These are phyloP conservation scores for Zaprionus davidi DNA, from an alignment of 1,140 invertebrate genomes.

Conservation along the genomic window DNA sequence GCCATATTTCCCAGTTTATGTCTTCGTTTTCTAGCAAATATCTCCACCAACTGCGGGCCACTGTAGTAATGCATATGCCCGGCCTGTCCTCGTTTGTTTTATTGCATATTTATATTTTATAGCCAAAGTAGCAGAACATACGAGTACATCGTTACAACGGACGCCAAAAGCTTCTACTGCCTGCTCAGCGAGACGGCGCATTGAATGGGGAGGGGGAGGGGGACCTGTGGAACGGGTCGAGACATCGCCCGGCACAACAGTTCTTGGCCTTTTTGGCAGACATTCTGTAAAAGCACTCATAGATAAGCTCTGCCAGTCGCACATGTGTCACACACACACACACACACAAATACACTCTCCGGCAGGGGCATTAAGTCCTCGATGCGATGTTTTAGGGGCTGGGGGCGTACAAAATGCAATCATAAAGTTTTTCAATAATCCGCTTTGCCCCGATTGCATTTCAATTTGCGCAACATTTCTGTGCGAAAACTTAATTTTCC, in stretches of 20 bases:
- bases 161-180: constrained; percentile 7
- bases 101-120: constrained; percentile 83
- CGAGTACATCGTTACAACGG: constrained; percentile 70
- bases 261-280: constrained; percentile 66
- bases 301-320: constrained; percentile 68
- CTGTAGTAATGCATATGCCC: constrained; percentile 70
- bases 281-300: constrained; percentile 55
- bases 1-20: constrained; percentile 79
- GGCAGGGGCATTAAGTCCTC: constrained; percentile 53
- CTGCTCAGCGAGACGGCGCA: neutral
- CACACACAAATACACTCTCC: constrained; percentile 20
- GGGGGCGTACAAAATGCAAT: constrained; percentile 69
- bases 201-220: neutral
- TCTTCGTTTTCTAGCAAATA: constrained; percentile 77
- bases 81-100: constrained; percentile 80
- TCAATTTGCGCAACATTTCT: constrained; percentile 79
- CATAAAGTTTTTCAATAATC: constrained; percentile 82
- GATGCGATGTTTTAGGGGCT: constrained; percentile 56
- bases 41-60: constrained; percentile 37
- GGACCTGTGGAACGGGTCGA: neutral
- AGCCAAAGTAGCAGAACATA: constrained; percentile 81
- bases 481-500: constrained; percentile 81
- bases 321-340: constrained; percentile 56
- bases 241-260: neutral
- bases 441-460: constrained; percentile 81